Conservation (phyloP, 2,797 vertebrate genomes). For the Lithobates sylvaticus region DNA sequence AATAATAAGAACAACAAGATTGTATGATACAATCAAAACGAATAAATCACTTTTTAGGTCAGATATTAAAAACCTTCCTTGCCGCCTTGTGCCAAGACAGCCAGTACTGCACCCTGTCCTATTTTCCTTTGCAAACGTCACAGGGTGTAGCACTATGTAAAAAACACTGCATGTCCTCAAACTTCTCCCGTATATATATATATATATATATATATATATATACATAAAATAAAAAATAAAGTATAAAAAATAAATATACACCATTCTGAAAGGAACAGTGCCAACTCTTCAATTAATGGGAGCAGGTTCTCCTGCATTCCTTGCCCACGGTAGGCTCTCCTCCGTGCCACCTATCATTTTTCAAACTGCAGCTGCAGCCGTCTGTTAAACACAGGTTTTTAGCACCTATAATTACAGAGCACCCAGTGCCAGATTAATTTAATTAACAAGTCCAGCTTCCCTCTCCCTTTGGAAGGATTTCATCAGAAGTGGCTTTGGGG, state of each 20-base stretch:
- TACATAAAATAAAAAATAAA: constrained; percentile 65
- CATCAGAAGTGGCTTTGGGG: constrained; percentile 70
- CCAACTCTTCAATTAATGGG: constrained; percentile 75
- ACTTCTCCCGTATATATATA: constrained; percentile 64
- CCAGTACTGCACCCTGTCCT: constrained; percentile 37
- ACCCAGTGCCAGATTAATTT: constrained; percentile 79
- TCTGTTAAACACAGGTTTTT: constrained; percentile 80
- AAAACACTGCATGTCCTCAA: constrained; percentile 64
- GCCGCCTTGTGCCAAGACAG: background rate
- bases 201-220: constrained; percentile 62
- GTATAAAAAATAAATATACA: constrained; percentile 71
- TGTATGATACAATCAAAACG: too few relatives aligned
- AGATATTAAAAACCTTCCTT: background rate
- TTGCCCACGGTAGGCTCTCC: constrained; percentile 72
- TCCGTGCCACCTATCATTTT: constrained; percentile 76
- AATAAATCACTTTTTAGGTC: too few relatives aligned
- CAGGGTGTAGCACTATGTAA: constrained; percentile 66
- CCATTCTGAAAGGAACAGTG: constrained; percentile 74
- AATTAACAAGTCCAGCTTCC: constrained; percentile 79
- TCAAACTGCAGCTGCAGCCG: constrained; percentile 73
- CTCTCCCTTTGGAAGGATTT: constrained; percentile 74
- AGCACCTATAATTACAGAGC: constrained; percentile 82
- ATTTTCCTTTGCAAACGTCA: constrained; percentile 62
- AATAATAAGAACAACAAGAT: too few relatives aligned
- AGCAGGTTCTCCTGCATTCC: constrained; percentile 85